Evolutionary conservation across 2,797 vertebrate species (phyloP), one percentile per base, ranked within the genome.

Genomic region (Saxicola maurus): DNA sequence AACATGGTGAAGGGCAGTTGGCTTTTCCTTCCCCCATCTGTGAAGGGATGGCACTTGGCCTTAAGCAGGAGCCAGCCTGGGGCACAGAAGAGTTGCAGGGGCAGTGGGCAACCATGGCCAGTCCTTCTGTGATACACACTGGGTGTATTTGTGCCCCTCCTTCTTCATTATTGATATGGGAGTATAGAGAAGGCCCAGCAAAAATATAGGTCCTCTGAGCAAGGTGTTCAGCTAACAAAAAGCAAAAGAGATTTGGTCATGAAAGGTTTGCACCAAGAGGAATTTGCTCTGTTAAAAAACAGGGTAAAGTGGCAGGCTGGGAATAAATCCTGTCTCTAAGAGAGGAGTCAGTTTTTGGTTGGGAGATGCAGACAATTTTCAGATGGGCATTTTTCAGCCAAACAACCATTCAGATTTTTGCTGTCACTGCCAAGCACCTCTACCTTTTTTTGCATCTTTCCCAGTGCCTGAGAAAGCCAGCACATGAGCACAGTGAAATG

Each of bases 1-100:
- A 27, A 48, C 33, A 12, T 16, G 31, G 8, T 33, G 43, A 62
- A 53, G 24, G 17, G 13, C 24, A 40, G 24, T 5, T 55, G 62
- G 46, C 9, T 68, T 86, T 74, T 77, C 23, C 30, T 66, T 27
- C 35, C 27, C 30, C 20, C 37, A 43, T 40, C 18, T 4, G 0
- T 5, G 33, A 15, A 42, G 45, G 45, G 64, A 27, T 24, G 15
- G 33, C 60, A 37, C 0, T 0, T 30, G 38, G 21, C 45, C n/a
- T 62, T 25, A 46, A 6, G 3, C 3, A 57, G 55, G 14, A 68
- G 37, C 23, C 25, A 56, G 68, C 21, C 60, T 37, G 46, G 45
- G 19, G 13, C 33, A 46, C 35, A 28, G 31, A 51, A 16, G 2
- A 7, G 4, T 6, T 56, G 40, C 76, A 72, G 60, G 25, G 23